phyloP scores from a whole-genome alignment of 2,797 vertebrate species.

The Leucoraja ocellata region DNA sequence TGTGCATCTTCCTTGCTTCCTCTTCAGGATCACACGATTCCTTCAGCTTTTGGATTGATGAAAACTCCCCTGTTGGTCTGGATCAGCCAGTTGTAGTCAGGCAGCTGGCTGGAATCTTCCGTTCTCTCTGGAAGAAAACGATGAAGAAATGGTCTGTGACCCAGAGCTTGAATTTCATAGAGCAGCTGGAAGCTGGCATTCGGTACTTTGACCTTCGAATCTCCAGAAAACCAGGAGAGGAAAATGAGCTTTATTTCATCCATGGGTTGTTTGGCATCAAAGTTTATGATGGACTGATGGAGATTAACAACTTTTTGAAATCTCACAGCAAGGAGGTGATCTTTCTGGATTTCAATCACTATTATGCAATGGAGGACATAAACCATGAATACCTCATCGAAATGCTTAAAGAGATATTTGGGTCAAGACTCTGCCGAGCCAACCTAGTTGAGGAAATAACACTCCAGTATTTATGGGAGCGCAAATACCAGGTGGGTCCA shows the following conservation, averaged over 20 bases:
- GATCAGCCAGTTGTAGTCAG: slow-evolving; percentile 84
- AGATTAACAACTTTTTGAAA: slow-evolving; percentile 77
- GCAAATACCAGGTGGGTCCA: slow-evolving; percentile 71
- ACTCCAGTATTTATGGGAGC: slow-evolving; percentile 77
- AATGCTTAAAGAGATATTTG: slow-evolving; percentile 77
- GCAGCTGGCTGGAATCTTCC: slow-evolving; percentile 77
- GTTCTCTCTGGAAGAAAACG: slow-evolving; percentile 80
- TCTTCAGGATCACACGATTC: slow-evolving; percentile 87
- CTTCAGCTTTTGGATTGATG: slow-evolving; percentile 96
- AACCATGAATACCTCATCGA: slow-evolving; percentile 75
- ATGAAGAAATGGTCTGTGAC: slow-evolving; percentile 99
- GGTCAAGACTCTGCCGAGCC: slow-evolving; percentile 70
- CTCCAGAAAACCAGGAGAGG: slow-evolving; percentile 83
- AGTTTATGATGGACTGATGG: slow-evolving; percentile 78
- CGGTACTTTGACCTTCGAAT: slow-evolving; percentile 95
- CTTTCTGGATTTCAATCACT: slow-evolving; percentile 94
- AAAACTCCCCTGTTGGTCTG: slow-evolving; percentile 84
- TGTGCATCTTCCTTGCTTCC: neutral
- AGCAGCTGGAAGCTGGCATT: slow-evolving; percentile 88
- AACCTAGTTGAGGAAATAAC: slow-evolving; percentile 75
- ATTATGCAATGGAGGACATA: slow-evolving; percentile 81
- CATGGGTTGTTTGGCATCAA: slow-evolving; percentile 90
- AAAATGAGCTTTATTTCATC: slow-evolving; percentile 85
- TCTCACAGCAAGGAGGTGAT: slow-evolving; percentile 77
- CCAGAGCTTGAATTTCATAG: slow-evolving; percentile 86